Evolutionary conservation across 30 jellyfish, hydroid and myxozoan species (phyloP), one percentile per base, ranked within the genome.

Genomic region (Chrysaora quinquecirrha): DNA sequence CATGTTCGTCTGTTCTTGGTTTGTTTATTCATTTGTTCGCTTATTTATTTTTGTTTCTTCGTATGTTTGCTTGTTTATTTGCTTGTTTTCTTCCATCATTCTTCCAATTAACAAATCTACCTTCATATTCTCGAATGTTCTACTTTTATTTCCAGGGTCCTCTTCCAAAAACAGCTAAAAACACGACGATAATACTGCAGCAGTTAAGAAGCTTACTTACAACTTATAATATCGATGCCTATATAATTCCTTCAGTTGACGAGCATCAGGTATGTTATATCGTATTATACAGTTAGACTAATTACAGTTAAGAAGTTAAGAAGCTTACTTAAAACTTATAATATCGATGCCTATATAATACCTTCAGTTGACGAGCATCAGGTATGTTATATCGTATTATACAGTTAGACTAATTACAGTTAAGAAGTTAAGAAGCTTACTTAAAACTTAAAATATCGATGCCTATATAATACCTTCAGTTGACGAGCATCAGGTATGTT

Each of bases 291-390:
- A n/a, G n/a, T n/a, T n/a, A n/a, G n/a, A n/a, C n/a, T n/a, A n/a
- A n/a, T n/a, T n/a, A n/a, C n/a, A n/a, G n/a, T n/a, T n/a, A n/a
- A 61, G 31, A 48, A 68, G 14, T 70, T 89, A 7, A 52, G 97
- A 58, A 33, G 78, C 23, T 54, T 48, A 58, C 48, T 89, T 58
- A 43, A 34, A 2, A 30, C 19, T 7, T 80, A 72, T 60, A 78
- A 78, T 32, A 63, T 82, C 18, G 78, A 89, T 47, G 97, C 94
- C 0, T 89, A 89, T 78, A 70, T 89, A 28, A 61, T 89, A 0
- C 97, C 97, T 2, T 62, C 97, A n/a, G 94, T 82, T 10, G 97
- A 89, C 60, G 95, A 89, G 20, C 97, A 89, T 31, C 95, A 80
- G 94, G 97, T 89, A 24, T 48, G n/a, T n/a, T n/a, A n/a, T n/a